Evolutionary conservation across 92 coral and sea anemone genomes (phyloP).

Genomic region (Actinostola sp.): DNA sequence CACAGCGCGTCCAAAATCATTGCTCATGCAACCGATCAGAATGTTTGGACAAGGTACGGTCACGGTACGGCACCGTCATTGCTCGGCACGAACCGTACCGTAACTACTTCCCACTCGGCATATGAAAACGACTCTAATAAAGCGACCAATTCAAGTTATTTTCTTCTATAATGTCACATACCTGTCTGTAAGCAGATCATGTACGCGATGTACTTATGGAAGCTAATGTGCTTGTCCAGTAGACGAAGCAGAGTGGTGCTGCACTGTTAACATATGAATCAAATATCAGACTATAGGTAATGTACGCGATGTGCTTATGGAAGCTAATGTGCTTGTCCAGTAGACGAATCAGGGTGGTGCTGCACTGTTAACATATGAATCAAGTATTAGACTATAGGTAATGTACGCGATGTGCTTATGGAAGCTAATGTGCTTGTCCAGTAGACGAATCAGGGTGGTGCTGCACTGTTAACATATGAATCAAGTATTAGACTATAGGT

Average conservation of each 20-base stretch:
- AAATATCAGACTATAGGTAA: slow-evolving; percentile 83
- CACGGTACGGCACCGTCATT: too few relatives aligned
- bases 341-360: slow-evolving; percentile 64
- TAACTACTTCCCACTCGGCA: too few relatives aligned
- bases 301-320: slow-evolving; percentile 87
- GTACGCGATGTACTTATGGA: slow-evolving; percentile 87
- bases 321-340: slow-evolving; percentile 87
- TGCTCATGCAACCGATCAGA: too few relatives aligned
- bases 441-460: slow-evolving; percentile 63
- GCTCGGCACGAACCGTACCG: too few relatives aligned
- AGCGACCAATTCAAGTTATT: too few relatives aligned
- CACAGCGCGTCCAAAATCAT: too few relatives aligned
- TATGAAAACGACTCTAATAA: too few relatives aligned
- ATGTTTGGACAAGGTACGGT: too few relatives aligned
- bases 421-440: slow-evolving; percentile 86
- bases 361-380: slow-evolving; percentile 50
- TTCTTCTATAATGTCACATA: slow-evolving; percentile 2
- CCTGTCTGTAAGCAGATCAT: slow-evolving; percentile 94
- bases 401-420: slow-evolving; percentile 88
- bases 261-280: slow-evolving; percentile 43
- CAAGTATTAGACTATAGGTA: slow-evolving; percentile 80
- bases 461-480: slow-evolving; percentile 55
- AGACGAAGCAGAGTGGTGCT: slow-evolving; percentile 68
- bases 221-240: slow-evolving; percentile 84
- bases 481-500: slow-evolving; percentile 76